A percentile compares a stretch with the other conserved stretches of the same genome.
These are phyloP conservation scores for Chymomyza caudatula DNA, from an alignment of 2,888 invertebrate genomes.

Conservation along the genomic window DNA sequence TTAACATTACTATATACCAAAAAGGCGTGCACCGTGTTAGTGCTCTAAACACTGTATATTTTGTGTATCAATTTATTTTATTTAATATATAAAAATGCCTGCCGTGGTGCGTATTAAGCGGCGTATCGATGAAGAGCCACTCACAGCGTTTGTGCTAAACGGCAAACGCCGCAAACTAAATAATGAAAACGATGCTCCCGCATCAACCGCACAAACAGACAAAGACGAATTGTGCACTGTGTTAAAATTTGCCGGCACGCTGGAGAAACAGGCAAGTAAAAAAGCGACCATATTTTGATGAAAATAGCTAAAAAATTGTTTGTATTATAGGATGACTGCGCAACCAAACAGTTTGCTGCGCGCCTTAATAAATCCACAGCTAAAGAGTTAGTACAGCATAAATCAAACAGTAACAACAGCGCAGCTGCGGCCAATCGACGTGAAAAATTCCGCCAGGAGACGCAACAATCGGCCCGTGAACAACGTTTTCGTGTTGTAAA, in stretches of 20 bases:
- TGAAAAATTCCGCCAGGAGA: constrained; percentile 78
- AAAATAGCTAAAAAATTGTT: background rate
- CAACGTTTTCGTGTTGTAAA: constrained; percentile 82
- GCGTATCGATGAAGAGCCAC: constrained; percentile 84
- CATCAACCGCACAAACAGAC: constrained; percentile 34
- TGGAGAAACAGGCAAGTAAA: constrained; percentile 82
- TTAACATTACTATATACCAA: no score
- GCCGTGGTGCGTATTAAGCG: constrained; percentile 86
- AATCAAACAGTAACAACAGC: constrained; percentile 67
- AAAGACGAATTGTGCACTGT: constrained; percentile 81
- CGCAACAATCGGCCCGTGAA: constrained; percentile 78
- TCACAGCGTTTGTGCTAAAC: constrained; percentile 84
- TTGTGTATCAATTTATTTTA: no score
- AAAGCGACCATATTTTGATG: background rate
- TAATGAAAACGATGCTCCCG: constrained; percentile 40
- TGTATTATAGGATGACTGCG: constrained; percentile 77
- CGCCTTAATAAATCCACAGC: constrained; percentile 79
- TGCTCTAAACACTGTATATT: no score
- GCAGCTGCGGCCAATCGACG: constrained; percentile 73
- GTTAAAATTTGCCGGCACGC: constrained; percentile 85
- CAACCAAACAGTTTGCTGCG: constrained; percentile 77
- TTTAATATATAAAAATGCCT: constrained; percentile 70
- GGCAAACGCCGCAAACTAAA: constrained; percentile 84
- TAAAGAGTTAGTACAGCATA: constrained; percentile 78
- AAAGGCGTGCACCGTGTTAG: background rate